Base-by-base conservation (phyloP, 2,888 invertebrate species). In the Drosophila bunnanda region DNA sequence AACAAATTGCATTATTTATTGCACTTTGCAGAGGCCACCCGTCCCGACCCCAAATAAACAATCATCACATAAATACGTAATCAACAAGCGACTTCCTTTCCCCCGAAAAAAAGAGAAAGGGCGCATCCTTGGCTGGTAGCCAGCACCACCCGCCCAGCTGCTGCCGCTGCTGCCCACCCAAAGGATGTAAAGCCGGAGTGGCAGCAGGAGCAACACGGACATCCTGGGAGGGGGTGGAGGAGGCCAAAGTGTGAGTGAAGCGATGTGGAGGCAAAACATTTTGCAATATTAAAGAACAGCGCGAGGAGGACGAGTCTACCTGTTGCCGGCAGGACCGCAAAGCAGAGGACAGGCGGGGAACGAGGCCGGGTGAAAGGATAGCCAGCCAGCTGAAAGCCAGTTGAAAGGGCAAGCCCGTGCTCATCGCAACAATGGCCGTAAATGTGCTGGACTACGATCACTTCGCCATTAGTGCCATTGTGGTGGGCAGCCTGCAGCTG, bases 401-500 rank as follows among this genome's bases (percentile, higher is more conserved):
- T 39, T 25, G 30, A 30, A 22, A 55, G 39, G 15, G 53, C 28
- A 36, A 44, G 10, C 32, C 32, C 50, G 17, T 3, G 46, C 1
- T 20, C 12, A 17, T 50, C 28, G n/a, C 39, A 13, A 72, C 57
- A 46, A 92, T 92, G 92, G 91, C 92, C 57, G 90, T 93, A 48
- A 89, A 90, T 64, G 87, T 97, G 79, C 94, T 96, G 91, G 97
- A 97, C 92, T 95, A 95, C 84, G 96, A 97, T 92, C 97, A 97
- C 93, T 95, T 96, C 91, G 96, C 96, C 77, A 95, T 97, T 77
- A 96, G 97, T 92, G 97, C 96, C 32, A 96, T 97, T 92, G 96
- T 97, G 54, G 96, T 96, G 1, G 95, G 96, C 34, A 94, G 94
- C 28, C 95, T 97, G 96, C 98, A 98, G 93, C 93, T 98, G 60